A percentile compares a stretch with the other conserved stretches of the same genome.
phyloP scores from a whole-genome alignment of 37 sponge, comb jelly and placozoan species.

The Eunapius fragilis region DNA sequence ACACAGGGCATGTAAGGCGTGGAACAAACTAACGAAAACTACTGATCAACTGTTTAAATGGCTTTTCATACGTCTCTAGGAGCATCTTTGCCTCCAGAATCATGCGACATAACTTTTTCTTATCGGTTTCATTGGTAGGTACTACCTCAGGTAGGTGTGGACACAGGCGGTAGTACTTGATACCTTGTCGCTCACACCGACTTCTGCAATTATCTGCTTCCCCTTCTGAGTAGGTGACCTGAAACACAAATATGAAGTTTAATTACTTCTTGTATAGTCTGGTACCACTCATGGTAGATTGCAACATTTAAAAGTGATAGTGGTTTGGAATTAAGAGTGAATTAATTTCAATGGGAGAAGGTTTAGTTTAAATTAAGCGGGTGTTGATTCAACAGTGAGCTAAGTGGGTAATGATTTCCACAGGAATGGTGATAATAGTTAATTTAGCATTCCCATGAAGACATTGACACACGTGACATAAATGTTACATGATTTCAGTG shows the following conservation, averaged over 20 bases:
- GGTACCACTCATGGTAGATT: too few species aligned
- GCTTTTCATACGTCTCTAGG: background rate
- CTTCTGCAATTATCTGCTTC: constrained; percentile 27
- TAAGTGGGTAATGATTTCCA: too few species aligned
- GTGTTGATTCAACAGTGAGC: too few species aligned
- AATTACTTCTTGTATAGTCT: too few species aligned
- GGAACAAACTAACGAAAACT: background rate
- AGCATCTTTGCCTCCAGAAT: constrained; percentile 34
- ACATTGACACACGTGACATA: too few species aligned
- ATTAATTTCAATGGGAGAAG: too few species aligned
- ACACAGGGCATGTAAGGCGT: background rate
- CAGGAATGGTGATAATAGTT: too few species aligned
- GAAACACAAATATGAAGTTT: background rate
- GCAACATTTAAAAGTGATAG: too few species aligned
- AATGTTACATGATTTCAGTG: too few species aligned
- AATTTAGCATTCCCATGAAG: too few species aligned
- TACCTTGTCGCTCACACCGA: constrained; percentile 35
- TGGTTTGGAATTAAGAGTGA: too few species aligned
- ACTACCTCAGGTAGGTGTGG: constrained; percentile 38
- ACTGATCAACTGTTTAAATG: background rate
- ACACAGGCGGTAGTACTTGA: constrained; percentile 47
- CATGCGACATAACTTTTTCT: constrained; percentile 23
- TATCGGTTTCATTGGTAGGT: constrained; percentile 49
- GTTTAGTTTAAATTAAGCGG: too few species aligned
- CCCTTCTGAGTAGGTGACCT: constrained; percentile 49